Evolutionary conservation across 1,140 invertebrate species (phyloP).

Genomic region (Cydia splendana): DNA sequence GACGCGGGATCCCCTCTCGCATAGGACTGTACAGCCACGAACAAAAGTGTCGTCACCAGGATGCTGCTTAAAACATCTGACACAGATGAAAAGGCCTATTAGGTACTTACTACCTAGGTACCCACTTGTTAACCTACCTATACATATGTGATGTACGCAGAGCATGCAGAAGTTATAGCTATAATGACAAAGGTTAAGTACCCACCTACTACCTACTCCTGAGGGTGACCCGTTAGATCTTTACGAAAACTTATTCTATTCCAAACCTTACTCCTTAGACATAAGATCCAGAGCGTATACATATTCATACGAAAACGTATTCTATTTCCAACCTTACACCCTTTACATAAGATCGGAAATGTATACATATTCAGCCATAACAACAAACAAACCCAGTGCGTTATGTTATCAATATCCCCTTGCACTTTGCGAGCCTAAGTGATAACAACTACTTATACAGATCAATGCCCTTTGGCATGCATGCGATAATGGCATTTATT

Average conservation of each 20-base stretch:
- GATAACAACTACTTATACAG: not conserved
- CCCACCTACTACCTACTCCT: not conserved
- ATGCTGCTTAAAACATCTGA: too few species aligned
- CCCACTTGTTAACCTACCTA: too few species aligned
- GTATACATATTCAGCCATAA: not conserved
- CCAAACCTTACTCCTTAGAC: not conserved
- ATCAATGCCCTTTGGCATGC: not conserved
- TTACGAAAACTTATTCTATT: not conserved
- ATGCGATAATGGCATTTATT: not conserved
- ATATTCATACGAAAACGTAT: not conserved
- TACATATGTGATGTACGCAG: too few species aligned
- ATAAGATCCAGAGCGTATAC: not conserved
- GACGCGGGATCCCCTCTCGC: too few species aligned
- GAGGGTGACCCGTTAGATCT: not conserved
- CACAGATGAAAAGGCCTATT: too few species aligned
- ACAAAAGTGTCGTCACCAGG: too few species aligned
- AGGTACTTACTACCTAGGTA: too few species aligned
- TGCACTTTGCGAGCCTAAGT: conserved; percentile 7
- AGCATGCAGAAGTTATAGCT: not conserved
- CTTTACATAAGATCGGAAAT: not conserved
- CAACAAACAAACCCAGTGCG: not conserved
- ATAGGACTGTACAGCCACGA: too few species aligned
- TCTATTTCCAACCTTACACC: not conserved
- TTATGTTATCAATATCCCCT: conserved; percentile 3
- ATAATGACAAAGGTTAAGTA: not conserved